These are phyloP conservation scores for Acleris literana DNA, from an alignment of 2,888 invertebrate genomes.

Conservation along the genomic window DNA sequence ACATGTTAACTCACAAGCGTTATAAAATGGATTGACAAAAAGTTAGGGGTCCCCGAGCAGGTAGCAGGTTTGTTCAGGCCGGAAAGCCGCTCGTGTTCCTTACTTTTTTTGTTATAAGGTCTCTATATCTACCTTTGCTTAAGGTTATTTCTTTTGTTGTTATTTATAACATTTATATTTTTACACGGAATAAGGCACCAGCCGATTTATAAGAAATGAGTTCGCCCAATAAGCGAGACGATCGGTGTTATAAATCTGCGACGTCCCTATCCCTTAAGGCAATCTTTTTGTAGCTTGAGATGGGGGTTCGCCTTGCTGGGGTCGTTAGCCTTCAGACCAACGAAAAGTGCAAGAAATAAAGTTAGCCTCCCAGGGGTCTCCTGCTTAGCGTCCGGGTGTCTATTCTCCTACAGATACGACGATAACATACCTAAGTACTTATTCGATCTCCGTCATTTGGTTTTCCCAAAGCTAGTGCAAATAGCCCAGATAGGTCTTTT, in stretches of 20 bases:
- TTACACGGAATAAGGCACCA: conserved; percentile 8
- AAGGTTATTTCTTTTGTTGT: conserved; percentile 37
- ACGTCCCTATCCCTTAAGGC: conserved; percentile 14
- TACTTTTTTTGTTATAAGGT: conserved; percentile 57
- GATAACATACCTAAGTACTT: not conserved
- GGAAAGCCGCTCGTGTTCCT: conserved; percentile 61
- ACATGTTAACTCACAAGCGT: conserved; percentile 16
- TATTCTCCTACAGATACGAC: conserved; percentile 17
- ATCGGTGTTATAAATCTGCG: conserved; percentile 15
- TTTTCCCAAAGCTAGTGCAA: conserved; percentile 1
- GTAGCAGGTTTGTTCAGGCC: conserved; percentile 68
- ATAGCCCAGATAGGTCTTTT: conserved; percentile 9
- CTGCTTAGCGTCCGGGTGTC: conserved; percentile 17
- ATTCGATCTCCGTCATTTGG: conserved; percentile 20
- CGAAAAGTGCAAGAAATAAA: conserved; percentile 68
- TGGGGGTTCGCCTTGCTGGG: conserved; percentile 66
- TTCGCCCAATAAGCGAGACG: conserved; percentile 12
- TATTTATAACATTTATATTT: conserved; percentile 33
- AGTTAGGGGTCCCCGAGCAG: conserved; percentile 62
- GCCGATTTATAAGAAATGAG: conserved; percentile 1
- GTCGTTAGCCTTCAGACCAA: conserved; percentile 64
- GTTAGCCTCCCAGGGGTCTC: conserved; percentile 51
- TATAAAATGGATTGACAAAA: conserved; percentile 39
- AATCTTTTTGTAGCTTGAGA: conserved; percentile 16
- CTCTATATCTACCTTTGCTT: conserved; percentile 38